A percentile compares a stretch with the other conserved stretches of the same genome.
Evolutionary conservation across 2,888 invertebrate genomes (phyloP).

Genomic region (Caenorhabditis auriculariae): DNA sequence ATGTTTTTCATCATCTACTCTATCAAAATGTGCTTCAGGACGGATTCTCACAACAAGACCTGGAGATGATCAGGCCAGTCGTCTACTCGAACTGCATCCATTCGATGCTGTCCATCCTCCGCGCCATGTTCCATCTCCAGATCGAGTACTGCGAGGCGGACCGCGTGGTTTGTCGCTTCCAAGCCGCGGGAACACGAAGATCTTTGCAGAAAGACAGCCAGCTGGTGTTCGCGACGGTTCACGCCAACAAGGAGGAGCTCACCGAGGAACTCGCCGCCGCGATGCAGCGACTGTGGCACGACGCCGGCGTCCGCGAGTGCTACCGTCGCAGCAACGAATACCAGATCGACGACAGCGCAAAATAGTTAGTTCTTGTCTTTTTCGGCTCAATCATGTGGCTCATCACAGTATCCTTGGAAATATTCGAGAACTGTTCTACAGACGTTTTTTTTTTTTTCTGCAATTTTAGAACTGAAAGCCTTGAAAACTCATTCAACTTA

Average conservation of each 20-base stretch:
- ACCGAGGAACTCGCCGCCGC: slow-evolving; percentile 69
- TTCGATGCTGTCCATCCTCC: slow-evolving; percentile 97
- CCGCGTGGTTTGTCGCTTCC: slow-evolving; percentile 82
- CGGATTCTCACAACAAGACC: slow-evolving; percentile 98
- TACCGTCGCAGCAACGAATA: slow-evolving; percentile 99
- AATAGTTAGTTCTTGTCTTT: slow-evolving; percentile 80
- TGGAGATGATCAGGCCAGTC: slow-evolving; percentile 99
- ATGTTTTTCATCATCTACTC: no score
- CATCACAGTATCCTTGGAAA: neutral
- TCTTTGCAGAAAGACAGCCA: slow-evolving; percentile 60
- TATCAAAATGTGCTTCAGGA: no score
- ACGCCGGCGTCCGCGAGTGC: slow-evolving; percentile 95
- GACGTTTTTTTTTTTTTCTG: no score
- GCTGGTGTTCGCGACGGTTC: slow-evolving; percentile 62
- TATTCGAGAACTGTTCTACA: neutral
- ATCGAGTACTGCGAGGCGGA: slow-evolving; percentile 95
- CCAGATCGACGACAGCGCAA: slow-evolving; percentile 99
- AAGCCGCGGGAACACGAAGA: no score
- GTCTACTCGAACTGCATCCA: slow-evolving; percentile 97
- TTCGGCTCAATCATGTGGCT: neutral
- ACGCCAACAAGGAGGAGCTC: slow-evolving; percentile 62
- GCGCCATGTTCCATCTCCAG: slow-evolving; percentile 98
- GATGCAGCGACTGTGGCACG: slow-evolving; percentile 98
- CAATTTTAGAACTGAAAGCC: neutral
- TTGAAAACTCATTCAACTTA: neutral